phyloP scores from a whole-genome alignment of 2,888 invertebrate species.

The Epinotia nisella region DNA sequence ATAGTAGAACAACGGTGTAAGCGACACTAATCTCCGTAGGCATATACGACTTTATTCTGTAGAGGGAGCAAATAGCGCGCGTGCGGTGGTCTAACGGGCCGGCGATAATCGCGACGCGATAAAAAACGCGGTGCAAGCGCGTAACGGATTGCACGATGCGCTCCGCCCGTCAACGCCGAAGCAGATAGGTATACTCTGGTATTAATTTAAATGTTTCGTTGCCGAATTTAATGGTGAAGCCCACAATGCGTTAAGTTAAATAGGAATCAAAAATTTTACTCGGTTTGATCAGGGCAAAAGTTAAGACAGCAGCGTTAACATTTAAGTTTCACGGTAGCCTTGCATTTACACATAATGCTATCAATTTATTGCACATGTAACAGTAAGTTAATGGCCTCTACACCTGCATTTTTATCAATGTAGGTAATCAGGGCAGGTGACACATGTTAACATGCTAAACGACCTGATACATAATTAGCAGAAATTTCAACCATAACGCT shows the following conservation, averaged over 20 bases:
- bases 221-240: not conserved
- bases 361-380: not conserved
- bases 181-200: conserved; percentile 28
- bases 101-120: conserved; percentile 71
- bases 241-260: not conserved
- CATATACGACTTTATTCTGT: conserved; percentile 23
- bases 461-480: conserved; percentile 41
- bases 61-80: conserved; percentile 64
- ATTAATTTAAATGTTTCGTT: not conserved
- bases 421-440: conserved; percentile 38
- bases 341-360: not conserved
- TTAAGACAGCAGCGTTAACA: not conserved
- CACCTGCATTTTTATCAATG: conserved; percentile 26
- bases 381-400: conserved; percentile 10
- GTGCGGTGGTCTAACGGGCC: conserved; percentile 74
- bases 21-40: not conserved
- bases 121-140: conserved; percentile 70
- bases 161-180: conserved; percentile 69
- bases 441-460: conserved; percentile 36
- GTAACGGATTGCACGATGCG: conserved; percentile 69
- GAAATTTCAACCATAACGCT: conserved; percentile 38
- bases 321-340: not conserved
- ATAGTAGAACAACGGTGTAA: not conserved
- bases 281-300: not conserved
- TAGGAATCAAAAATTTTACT: not conserved